phyloP scores from a whole-genome alignment of 2,888 invertebrate species.

The Micoletzkya japonica region DNA sequence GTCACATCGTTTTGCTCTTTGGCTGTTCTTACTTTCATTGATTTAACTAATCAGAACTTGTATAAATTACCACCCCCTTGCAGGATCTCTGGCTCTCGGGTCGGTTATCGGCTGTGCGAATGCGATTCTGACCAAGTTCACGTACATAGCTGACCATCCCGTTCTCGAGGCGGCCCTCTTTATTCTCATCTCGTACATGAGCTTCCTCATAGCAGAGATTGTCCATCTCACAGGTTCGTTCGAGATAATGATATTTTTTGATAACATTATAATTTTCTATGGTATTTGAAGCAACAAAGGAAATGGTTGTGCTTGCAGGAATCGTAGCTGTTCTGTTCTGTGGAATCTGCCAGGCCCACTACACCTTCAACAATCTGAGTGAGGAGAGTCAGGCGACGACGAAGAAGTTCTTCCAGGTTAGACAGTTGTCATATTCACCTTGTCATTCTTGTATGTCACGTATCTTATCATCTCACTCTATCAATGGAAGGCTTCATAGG shows the following conservation, averaged over 20 bases:
- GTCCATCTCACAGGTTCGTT: slow-evolving; percentile 85
- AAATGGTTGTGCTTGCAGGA: slow-evolving; percentile 62
- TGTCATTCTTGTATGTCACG: neutral
- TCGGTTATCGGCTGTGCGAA: slow-evolving; percentile 85
- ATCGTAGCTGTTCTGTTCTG: slow-evolving; percentile 97
- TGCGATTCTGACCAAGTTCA: slow-evolving; percentile 75
- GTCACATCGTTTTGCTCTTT: slow-evolving; percentile 1
- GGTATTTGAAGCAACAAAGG: neutral
- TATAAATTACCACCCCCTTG: neutral
- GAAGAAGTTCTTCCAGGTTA: slow-evolving; percentile 73
- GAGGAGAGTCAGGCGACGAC: slow-evolving; percentile 83
- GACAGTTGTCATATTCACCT: slow-evolving; percentile 65
- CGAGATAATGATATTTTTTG: neutral
- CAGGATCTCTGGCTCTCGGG: slow-evolving; percentile 75
- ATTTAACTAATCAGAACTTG: neutral
- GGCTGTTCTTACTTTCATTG: neutral
- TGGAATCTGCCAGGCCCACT: slow-evolving; percentile 98
- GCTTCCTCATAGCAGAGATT: slow-evolving; percentile 94
- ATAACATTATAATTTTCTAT: slow-evolving; percentile 7
- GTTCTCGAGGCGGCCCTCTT: slow-evolving; percentile 92
- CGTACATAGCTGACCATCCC: slow-evolving; percentile 80
- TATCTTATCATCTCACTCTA: neutral
- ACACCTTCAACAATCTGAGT: slow-evolving; percentile 94
- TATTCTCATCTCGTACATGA: slow-evolving; percentile 95
- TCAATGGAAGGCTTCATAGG: neutral